Conservation (phyloP, 2,797 vertebrate genomes). For the Syngnathus acus region DNA sequence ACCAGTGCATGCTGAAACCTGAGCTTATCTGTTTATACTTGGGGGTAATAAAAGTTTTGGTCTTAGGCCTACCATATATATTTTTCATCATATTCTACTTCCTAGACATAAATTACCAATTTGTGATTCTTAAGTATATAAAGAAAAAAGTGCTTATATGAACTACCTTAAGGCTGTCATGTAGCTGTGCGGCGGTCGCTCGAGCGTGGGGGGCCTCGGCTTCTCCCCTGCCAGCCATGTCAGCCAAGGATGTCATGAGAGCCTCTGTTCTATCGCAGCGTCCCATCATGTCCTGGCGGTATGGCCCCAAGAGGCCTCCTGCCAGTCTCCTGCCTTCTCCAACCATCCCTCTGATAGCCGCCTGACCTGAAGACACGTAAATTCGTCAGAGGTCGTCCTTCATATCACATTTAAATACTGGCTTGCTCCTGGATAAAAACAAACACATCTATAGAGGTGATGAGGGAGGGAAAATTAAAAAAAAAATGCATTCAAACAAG, state of each 20-base stretch:
- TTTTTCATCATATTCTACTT: background rate
- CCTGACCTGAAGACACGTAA: slow-evolving; percentile 77
- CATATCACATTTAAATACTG: slow-evolving; percentile 4
- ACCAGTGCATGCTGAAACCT: slow-evolving; percentile 15
- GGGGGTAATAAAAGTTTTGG: background rate
- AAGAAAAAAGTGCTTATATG: background rate
- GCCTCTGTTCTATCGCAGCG: slow-evolving; percentile 90
- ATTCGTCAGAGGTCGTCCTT: slow-evolving; percentile 10
- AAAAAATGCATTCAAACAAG: too few species aligned
- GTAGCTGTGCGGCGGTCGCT: slow-evolving; percentile 84
- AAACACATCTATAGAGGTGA: background rate
- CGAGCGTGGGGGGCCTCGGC: slow-evolving; percentile 87
- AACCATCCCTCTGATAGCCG: slow-evolving; percentile 93
- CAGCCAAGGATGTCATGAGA: slow-evolving; percentile 84
- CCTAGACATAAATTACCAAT: background rate
- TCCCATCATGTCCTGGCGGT: slow-evolving; percentile 87
- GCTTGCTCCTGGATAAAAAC: slow-evolving; percentile 1
- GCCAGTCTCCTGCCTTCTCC: slow-evolving; percentile 90
- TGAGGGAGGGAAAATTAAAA: background rate
- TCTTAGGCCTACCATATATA: too few species aligned
- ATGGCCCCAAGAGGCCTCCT: slow-evolving; percentile 87
- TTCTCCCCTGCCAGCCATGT: slow-evolving; percentile 85
- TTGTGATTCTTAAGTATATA: background rate
- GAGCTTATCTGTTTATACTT: background rate
- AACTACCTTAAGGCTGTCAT: slow-evolving; percentile 88